Base-by-base conservation (phyloP, 1,140 invertebrate genomes). In the Oppia nitens region DNA sequence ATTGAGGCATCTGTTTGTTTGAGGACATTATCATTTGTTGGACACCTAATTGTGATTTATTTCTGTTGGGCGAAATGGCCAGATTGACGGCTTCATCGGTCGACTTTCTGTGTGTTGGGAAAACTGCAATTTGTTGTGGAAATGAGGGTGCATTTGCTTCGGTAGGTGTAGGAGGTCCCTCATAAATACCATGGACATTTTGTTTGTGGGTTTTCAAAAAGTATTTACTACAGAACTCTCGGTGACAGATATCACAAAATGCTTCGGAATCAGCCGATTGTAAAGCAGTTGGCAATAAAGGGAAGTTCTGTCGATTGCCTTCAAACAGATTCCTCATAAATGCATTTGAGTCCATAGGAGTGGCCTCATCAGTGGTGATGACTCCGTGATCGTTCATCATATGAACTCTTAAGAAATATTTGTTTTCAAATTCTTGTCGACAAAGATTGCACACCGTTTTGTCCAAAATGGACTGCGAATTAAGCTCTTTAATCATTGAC, bases 401-500 rank as follows among this genome's bases (percentile, higher is more conserved):
- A 67, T 80, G 79, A 20, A 76, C 74, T 61, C 77, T 73, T 23
- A 79, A 65, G 59, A 75, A 76, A 63, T 76, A 76, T 61, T 74
- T 75, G 64, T 72, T 74, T 52, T 77, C 77, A 63, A 79, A 76
- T 64, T 78, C 76, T 60, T 75, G 71, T 57, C 75, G 70, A 69
- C 79, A 81, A 28, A 80, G 63, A 57, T 75, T 74, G 69, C 78
- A 80, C 60, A 71, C 71, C 47, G 71, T 70, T 66, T 70, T 65
- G 32, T 49, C 62, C 48, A 53, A 62, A 47, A 60, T 20, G 59
- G 62, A 3, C 24, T n/a, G 14, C 25, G 20, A 51, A 67, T 90
- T 91, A 51, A 92, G 70, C 70, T 92, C 87, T 52, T 86, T 77
- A 63, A 93, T 85, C 88, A 92, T 92, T 0, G 84, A 84, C 69